These are phyloP conservation scores for Heterocephalus glaber DNA, from an alignment of 2,113 vertebrate species.

Conservation along the genomic window DNA sequence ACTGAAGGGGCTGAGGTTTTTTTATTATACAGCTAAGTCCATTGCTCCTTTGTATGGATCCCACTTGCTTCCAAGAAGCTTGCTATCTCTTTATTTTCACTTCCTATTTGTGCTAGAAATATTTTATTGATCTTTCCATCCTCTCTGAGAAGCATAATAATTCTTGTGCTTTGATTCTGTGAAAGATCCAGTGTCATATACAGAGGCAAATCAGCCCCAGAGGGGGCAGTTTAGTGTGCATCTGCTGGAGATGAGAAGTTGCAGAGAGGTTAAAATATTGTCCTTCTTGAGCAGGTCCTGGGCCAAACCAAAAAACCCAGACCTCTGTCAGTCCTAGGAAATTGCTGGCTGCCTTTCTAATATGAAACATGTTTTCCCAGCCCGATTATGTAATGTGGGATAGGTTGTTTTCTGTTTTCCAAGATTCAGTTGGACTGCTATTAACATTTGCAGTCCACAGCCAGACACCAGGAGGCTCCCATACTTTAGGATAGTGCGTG, in stretches of 20 bases:
- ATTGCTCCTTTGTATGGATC: background rate
- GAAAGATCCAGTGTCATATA: background rate
- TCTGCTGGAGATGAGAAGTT: background rate
- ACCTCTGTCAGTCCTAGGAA: conserved; percentile 36
- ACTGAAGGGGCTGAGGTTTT: background rate
- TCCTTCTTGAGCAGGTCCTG: background rate
- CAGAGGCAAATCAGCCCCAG: background rate
- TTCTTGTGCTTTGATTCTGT: background rate
- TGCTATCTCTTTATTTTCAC: conserved; percentile 53
- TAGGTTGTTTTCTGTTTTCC: conserved; percentile 65
- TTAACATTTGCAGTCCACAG: conserved; percentile 22
- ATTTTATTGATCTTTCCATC: conserved; percentile 19
- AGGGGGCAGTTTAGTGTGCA: background rate
- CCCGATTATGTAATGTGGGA: conserved; percentile 29
- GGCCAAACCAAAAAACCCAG: background rate
- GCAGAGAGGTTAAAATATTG: background rate
- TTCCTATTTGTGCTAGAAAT: conserved; percentile 52
- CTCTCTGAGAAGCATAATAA: conserved; percentile 22
- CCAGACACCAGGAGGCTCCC: background rate
- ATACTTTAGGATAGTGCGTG: background rate
- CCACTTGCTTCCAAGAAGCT: background rate
- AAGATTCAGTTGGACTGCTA: conserved; percentile 38
- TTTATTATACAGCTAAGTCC: background rate
- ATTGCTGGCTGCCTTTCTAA: conserved; percentile 41
- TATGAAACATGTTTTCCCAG: conserved; percentile 52